Evolutionary conservation across 1,140 invertebrate genomes (phyloP).

Genomic region (Drosophila chauvacae): DNA sequence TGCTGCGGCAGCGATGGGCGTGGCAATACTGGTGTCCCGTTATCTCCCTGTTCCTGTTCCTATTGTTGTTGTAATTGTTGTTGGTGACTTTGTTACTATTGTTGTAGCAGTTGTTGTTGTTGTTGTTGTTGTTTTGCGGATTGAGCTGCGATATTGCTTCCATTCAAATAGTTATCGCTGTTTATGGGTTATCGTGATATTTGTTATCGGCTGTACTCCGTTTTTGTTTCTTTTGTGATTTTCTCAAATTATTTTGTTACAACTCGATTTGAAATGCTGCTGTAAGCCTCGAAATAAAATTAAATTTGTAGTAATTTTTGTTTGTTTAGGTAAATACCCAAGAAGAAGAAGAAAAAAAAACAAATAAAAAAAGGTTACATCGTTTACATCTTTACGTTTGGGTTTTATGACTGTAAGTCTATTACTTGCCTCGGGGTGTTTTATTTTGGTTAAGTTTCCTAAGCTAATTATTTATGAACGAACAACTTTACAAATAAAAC

Average conservation of each 20-base stretch:
- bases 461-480: too few relatives aligned
- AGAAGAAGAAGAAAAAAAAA: too few relatives aligned
- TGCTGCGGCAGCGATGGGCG: slow-evolving; percentile 21
- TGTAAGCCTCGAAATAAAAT: slow-evolving; percentile 10
- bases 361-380: too few relatives aligned
- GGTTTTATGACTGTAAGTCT: too few relatives aligned
- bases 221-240: not conserved
- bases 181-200: slow-evolving; percentile 14
- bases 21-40: slow-evolving; percentile 34
- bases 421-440: too few relatives aligned
- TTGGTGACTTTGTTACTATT: not conserved
- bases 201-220: not conserved
- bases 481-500: too few relatives aligned
- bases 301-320: not conserved
- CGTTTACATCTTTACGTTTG: too few relatives aligned
- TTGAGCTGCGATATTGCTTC: slow-evolving; percentile 65
- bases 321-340: too few relatives aligned
- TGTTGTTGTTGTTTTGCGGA: slow-evolving; percentile 3
- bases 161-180: slow-evolving; percentile 67
- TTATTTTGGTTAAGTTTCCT: too few relatives aligned
- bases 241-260: not conserved
- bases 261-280: not conserved
- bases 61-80: slow-evolving; percentile 16
- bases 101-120: too few relatives aligned
- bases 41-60: slow-evolving; percentile 7